phyloP scores from a whole-genome alignment of 2,888 invertebrate genomes.

The Encarsia formosa region DNA sequence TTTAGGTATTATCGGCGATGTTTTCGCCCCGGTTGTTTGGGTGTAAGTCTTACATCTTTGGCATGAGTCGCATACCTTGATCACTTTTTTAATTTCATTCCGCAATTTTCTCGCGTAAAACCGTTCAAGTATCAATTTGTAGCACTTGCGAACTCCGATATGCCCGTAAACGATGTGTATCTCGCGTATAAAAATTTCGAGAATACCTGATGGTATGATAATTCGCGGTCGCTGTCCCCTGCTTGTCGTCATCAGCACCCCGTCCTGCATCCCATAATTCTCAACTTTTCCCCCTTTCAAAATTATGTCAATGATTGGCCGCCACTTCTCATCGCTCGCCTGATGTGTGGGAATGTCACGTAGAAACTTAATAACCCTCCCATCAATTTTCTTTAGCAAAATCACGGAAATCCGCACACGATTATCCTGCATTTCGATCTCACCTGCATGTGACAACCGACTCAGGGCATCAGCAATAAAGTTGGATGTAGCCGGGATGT shows the following conservation, averaged over 20 bases:
- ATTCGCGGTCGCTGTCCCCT: no score
- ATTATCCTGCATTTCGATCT: not conserved
- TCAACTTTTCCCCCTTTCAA: not conserved
- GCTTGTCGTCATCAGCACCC: no score
- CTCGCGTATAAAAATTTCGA: not conserved
- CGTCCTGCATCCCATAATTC: no score
- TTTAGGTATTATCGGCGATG: not conserved
- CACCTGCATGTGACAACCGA: no score
- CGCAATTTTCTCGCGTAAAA: conserved; percentile 1
- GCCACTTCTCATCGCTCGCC: not conserved
- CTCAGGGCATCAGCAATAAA: no score
- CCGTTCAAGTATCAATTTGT: not conserved
- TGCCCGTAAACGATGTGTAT: conserved; percentile 2
- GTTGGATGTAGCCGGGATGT: no score
- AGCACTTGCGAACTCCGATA: not conserved
- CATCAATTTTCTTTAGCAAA: not conserved
- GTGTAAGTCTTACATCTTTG: conserved; percentile 13
- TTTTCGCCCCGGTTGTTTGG: not conserved
- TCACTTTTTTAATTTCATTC: not conserved
- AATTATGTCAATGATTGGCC: not conserved
- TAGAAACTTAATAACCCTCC: not conserved
- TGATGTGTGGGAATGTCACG: not conserved
- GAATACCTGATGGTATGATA: not conserved
- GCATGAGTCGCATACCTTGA: conserved; percentile 7
- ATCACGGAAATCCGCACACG: not conserved